phyloP scores from a whole-genome alignment of 2,113 vertebrate species.

The Rhynchomys soricoides region DNA sequence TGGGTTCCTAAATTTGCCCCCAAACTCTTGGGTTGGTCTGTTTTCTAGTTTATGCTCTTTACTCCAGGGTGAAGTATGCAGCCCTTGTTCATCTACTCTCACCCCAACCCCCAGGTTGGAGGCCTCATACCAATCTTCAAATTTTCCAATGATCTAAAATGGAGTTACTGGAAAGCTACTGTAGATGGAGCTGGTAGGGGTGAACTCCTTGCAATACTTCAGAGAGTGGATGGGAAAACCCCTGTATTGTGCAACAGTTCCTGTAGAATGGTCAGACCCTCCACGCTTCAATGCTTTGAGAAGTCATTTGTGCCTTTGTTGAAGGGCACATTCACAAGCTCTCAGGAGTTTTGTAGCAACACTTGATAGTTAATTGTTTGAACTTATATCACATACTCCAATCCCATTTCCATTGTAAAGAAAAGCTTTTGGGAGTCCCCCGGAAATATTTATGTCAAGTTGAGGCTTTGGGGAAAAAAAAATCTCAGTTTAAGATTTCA shows the following conservation, averaged over 20 bases:
- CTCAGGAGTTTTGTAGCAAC: not conserved
- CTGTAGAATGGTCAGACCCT: not conserved
- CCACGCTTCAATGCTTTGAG: not conserved
- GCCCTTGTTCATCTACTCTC: not conserved
- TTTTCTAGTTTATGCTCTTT: not conserved
- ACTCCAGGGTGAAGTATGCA: not conserved
- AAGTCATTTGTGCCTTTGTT: not conserved
- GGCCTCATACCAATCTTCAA: not conserved
- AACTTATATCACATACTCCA: not conserved
- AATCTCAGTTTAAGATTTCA: slow-evolving; percentile 8
- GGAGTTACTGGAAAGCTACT: not conserved
- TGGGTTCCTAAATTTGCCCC: too few relatives aligned
- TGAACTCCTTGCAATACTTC: not conserved
- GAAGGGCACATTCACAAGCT: not conserved
- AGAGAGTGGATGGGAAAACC: not conserved
- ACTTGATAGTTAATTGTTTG: slow-evolving; percentile 11
- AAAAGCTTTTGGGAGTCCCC: not conserved
- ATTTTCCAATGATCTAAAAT: not conserved
- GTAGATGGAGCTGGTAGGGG: not conserved
- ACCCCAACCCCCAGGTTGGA: not conserved
- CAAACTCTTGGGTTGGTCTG: too few relatives aligned
- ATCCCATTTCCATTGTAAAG: not conserved
- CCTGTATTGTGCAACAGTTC: not conserved
- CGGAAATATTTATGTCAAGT: not conserved
- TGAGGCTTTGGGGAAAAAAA: slow-evolving; percentile 3